Evolutionary conservation across 2,888 invertebrate species (phyloP).

Genomic region (Amorpha juglandis): DNA sequence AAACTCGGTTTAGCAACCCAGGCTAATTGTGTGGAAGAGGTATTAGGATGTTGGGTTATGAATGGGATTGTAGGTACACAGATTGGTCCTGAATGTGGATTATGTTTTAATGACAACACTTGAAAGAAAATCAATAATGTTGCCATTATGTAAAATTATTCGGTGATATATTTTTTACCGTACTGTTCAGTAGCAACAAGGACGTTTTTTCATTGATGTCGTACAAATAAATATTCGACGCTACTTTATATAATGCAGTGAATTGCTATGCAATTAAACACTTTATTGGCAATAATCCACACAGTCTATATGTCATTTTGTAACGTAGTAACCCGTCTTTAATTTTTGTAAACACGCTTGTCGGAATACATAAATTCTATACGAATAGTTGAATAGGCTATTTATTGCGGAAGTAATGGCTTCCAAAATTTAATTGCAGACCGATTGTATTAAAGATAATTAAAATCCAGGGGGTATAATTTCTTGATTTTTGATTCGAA

Average conservation of each 20-base stretch:
- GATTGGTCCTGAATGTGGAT: conserved; percentile 1
- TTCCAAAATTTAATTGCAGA: conserved; percentile 83
- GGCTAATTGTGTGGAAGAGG: not conserved
- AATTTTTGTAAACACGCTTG: conserved; percentile 85
- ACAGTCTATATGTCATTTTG: conserved; percentile 60
- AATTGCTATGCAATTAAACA: conserved; percentile 61
- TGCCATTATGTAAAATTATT: conserved; percentile 66
- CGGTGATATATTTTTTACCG: conserved; percentile 62
- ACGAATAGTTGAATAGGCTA: conserved; percentile 77
- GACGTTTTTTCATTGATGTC: conserved; percentile 63
- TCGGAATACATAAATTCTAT: conserved; percentile 80
- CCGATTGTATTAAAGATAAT: conserved; percentile 64
- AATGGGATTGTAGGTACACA: conserved; percentile 8
- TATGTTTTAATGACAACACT: conserved; percentile 53
- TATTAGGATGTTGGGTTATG: not conserved
- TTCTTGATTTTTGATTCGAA: conserved; percentile 47
- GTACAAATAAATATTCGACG: conserved; percentile 43
- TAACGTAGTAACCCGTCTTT: conserved; percentile 70
- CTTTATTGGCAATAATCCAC: conserved; percentile 54
- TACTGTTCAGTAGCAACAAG: conserved; percentile 60
- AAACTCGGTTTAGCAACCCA: too few relatives aligned
- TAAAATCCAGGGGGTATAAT: conserved; percentile 53
- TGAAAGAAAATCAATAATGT: conserved; percentile 71
- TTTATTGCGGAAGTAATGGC: conserved; percentile 85
- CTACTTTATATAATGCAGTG: conserved; percentile 40